Conservation (phyloP, 2,113 vertebrate species). For the Hydropotes inermis region DNA sequence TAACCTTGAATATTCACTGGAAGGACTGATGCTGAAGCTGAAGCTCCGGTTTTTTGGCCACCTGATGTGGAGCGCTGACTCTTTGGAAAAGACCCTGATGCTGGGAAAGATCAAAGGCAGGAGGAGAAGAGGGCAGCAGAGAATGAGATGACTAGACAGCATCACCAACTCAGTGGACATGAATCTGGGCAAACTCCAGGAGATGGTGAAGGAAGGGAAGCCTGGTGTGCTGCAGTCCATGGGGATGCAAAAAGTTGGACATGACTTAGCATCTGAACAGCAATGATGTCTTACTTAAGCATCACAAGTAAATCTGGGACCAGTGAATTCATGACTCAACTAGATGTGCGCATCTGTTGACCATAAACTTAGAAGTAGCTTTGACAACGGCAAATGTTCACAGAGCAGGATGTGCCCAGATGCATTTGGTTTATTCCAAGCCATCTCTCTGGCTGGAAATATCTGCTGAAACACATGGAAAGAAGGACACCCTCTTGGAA, state of each 20-base stretch:
- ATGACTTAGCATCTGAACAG: background rate
- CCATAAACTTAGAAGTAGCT: background rate
- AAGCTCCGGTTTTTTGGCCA: background rate
- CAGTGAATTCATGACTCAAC: background rate
- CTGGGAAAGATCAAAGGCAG: background rate
- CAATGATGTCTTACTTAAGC: background rate
- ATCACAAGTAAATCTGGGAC: too few species aligned
- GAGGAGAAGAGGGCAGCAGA: background rate
- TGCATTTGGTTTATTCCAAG: background rate
- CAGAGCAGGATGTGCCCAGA: background rate
- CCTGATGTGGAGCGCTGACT: background rate
- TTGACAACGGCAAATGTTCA: background rate
- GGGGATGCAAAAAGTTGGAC: background rate
- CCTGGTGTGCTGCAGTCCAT: background rate
- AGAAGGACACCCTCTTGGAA: background rate
- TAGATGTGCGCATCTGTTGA: background rate
- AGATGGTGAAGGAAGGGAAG: background rate
- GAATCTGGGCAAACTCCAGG: background rate
- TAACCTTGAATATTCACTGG: background rate
- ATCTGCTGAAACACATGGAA: background rate
- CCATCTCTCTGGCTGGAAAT: background rate
- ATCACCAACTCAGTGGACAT: background rate
- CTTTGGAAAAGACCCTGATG: background rate
- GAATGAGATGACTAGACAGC: background rate
- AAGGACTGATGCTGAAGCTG: background rate